Conservation (phyloP, 2,113 vertebrate genomes). For the Cathartes aura region DNA sequence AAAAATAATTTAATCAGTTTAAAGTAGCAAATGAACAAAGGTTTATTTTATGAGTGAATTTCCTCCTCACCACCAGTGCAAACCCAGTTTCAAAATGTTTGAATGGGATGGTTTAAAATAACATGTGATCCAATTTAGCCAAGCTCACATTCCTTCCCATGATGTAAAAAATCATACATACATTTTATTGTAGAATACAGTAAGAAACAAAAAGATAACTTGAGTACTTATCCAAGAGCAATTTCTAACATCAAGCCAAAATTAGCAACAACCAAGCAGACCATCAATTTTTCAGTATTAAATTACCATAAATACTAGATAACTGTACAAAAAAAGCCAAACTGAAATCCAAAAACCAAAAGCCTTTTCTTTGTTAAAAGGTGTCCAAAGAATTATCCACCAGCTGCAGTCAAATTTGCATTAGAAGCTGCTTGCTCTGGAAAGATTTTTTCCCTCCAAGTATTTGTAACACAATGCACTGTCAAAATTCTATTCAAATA, state of each 20-base stretch:
- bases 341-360: neutral
- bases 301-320: slow-evolving; percentile 39
- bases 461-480: slow-evolving; percentile 3
- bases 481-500: slow-evolving; percentile 29
- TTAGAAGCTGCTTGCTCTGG: slow-evolving; percentile 40
- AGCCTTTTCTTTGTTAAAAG: slow-evolving; percentile 39
- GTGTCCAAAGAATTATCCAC: slow-evolving; percentile 40
- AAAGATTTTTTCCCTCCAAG: neutral
- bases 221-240: slow-evolving; percentile 61
- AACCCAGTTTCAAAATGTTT: slow-evolving; percentile 74
- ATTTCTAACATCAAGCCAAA: slow-evolving; percentile 65
- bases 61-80: slow-evolving; percentile 61
- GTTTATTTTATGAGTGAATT: slow-evolving; percentile 64
- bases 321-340: neutral
- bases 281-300: slow-evolving; percentile 44
- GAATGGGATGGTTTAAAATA: slow-evolving; percentile 69
- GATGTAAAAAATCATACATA: slow-evolving; percentile 69
- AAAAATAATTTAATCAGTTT: slow-evolving; percentile 59
- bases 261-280: slow-evolving; percentile 63
- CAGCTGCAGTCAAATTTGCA: slow-evolving; percentile 15
- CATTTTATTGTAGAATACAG: slow-evolving; percentile 70
- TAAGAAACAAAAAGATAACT: slow-evolving; percentile 57
- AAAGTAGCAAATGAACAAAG: slow-evolving; percentile 60
- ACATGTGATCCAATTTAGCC: slow-evolving; percentile 68
- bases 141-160: slow-evolving; percentile 61